Evolutionary conservation across 2,888 invertebrate genomes (phyloP).

Genomic region (Pandemis heparana): DNA sequence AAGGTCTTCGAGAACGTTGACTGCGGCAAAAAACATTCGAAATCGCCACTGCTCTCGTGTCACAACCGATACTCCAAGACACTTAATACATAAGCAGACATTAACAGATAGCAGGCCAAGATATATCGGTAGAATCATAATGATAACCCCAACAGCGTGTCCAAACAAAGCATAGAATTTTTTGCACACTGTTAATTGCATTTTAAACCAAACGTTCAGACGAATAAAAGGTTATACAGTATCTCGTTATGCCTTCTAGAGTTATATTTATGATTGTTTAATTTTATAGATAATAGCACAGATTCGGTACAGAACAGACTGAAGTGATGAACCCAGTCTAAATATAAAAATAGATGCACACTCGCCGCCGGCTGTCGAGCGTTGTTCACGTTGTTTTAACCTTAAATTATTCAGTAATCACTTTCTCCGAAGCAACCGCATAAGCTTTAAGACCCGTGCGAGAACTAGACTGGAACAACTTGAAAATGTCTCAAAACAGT

Average conservation of each 20-base stretch:
- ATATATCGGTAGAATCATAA: conserved; percentile 1
- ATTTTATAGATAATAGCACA: conserved; percentile 18
- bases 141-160: not conserved
- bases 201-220: not conserved
- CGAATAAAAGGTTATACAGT: not conserved
- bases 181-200: conserved; percentile 7
- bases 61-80: not conserved
- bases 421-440: conserved; percentile 8
- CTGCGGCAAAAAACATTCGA: conserved; percentile 17
- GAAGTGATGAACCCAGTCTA: conserved; percentile 67
- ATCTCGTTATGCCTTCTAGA: conserved; percentile 2
- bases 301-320: conserved; percentile 49
- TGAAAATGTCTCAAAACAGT: conserved; percentile 67
- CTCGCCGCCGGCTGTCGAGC: conserved; percentile 56
- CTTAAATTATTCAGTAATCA: conserved; percentile 50
- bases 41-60: conserved; percentile 20
- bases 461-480: not conserved
- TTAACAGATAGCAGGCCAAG: not conserved
- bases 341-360: conserved; percentile 77
- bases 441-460: not conserved
- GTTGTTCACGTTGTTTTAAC: conserved; percentile 68
- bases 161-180: conserved; percentile 14
- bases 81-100: not conserved
- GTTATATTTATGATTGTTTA: conserved; percentile 6
- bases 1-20: conserved; percentile 25